Conservation (phyloP, 2,797 vertebrate species). For the Lepilemur ruficaudatus region DNA sequence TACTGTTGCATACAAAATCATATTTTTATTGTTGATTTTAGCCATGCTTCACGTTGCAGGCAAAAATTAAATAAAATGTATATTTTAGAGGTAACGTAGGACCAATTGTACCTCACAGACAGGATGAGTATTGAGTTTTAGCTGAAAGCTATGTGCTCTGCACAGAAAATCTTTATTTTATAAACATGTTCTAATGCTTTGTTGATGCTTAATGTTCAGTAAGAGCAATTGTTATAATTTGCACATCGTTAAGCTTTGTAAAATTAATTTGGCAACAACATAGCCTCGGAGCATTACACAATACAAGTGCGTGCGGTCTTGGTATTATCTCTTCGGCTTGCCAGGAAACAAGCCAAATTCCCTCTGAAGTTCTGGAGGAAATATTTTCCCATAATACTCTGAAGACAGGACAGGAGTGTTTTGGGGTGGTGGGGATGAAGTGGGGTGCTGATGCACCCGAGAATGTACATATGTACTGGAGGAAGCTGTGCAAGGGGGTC, state of each 20-base stretch:
- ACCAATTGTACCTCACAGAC: neutral
- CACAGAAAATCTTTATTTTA: neutral
- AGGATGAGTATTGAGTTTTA: neutral
- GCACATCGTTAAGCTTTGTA: neutral
- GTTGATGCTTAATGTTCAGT: neutral
- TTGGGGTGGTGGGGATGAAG: neutral
- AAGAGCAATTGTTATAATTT: neutral
- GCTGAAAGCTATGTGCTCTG: neutral
- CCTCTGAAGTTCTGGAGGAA: neutral
- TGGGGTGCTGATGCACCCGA: fast-evolving
- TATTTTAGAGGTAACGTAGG: neutral
- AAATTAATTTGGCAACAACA: neutral
- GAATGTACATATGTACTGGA: fast-evolving
- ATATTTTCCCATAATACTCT: neutral
- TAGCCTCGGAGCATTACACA: neutral
- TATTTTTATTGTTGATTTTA: neutral
- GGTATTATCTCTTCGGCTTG: neutral
- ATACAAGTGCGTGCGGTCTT: neutral
- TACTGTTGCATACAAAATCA: neutral
- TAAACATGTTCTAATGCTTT: neutral
- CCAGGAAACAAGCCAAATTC: neutral
- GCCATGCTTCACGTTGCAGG: neutral
- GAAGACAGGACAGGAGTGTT: neutral
- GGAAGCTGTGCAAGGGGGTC: neutral
- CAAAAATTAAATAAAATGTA: neutral